Base-by-base conservation (phyloP, 2,888 invertebrate genomes). In the Epinotia ramella region DNA sequence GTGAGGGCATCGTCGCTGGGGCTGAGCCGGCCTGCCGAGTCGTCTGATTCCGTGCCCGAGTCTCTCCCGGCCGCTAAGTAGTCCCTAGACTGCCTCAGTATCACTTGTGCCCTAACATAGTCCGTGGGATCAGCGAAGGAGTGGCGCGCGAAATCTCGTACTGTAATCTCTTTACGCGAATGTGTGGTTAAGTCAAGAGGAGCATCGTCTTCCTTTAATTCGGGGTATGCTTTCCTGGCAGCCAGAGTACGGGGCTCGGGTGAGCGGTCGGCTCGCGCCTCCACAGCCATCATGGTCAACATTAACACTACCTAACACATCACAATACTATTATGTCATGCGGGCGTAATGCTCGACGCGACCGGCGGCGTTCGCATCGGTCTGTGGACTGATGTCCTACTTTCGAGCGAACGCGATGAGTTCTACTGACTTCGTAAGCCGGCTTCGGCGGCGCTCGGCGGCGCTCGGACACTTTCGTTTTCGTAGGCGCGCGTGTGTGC, bases 11-110 rank as follows among this genome's bases (percentile, higher is more conserved):
- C 95, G 69, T 95, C 95, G 86, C 95, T 93, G 87, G 96, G 95
- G 91, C 95, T 94, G 92, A 95, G 92, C 87, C 96, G 88, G 86
- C 95, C 96, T 83, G 97, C 97, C 78, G 97, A 97, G 90, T 97
- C 98, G 81, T 97, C 97, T 77, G 97, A 97, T 86, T 97, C 97
- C 65, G 96, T 96, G 66, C 97, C 97, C 82, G 97, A 97, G 91
- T 97, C 96, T 73, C 96, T 94, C 80, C 95, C 95, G 70, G 92
- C 92, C 77, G 87, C 91, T 89, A 95, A 89, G 84, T 91, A 95
- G 80, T 94, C 92, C 82, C 94, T 89, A 59, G 95, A 95, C 84
- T 95, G 92, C 79, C 91, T 86, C 82, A 94, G 86, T 84, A 94
- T 94, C 87, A 95, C 88, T 88, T 92, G 89, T 82, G 91, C 87